phyloP scores from a whole-genome alignment of 2,888 invertebrate genomes.

The Serrognathus titanus region DNA sequence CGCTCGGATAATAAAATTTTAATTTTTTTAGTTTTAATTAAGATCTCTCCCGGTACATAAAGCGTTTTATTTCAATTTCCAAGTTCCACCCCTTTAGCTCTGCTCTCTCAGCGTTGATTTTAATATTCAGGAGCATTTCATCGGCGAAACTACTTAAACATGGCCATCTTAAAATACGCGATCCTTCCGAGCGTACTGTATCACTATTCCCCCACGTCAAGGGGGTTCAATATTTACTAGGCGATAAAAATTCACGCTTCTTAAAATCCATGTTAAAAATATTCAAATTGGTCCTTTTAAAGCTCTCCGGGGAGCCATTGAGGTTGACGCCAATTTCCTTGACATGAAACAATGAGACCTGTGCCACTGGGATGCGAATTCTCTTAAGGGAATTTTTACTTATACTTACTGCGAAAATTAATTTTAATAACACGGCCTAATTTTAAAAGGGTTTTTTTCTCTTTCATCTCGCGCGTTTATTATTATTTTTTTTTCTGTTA shows the following conservation, averaged over 20 bases:
- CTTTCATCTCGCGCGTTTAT: too few species aligned
- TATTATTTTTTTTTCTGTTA: too few species aligned
- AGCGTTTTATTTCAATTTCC: constrained; percentile 43
- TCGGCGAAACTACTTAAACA: constrained; percentile 11
- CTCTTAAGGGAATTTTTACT: constrained; percentile 45
- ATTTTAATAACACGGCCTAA: constrained; percentile 21
- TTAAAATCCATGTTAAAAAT: constrained; percentile 57
- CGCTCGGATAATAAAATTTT: too few species aligned
- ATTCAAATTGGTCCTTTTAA: constrained; percentile 55
- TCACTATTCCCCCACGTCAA: constrained; percentile 30
- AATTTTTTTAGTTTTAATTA: constrained; percentile 43
- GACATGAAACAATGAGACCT: constrained; percentile 51
- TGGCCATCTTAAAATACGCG: not conserved
- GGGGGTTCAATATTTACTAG: constrained; percentile 45
- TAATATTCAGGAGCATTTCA: constrained; percentile 26
- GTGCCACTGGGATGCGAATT: constrained; percentile 38
- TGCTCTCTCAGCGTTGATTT: constrained; percentile 37
- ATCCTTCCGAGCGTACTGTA: constrained; percentile 3
- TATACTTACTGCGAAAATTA: constrained; percentile 31
- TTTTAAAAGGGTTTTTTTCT: not conserved
- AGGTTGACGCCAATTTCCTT: constrained; percentile 55
- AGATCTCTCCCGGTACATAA: constrained; percentile 38
- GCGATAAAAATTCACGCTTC: constrained; percentile 52
- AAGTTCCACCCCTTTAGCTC: constrained; percentile 41
- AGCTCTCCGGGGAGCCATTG: constrained; percentile 49